phyloP scores from a whole-genome alignment of 2,888 invertebrate species.

The Achlya flavicornis region DNA sequence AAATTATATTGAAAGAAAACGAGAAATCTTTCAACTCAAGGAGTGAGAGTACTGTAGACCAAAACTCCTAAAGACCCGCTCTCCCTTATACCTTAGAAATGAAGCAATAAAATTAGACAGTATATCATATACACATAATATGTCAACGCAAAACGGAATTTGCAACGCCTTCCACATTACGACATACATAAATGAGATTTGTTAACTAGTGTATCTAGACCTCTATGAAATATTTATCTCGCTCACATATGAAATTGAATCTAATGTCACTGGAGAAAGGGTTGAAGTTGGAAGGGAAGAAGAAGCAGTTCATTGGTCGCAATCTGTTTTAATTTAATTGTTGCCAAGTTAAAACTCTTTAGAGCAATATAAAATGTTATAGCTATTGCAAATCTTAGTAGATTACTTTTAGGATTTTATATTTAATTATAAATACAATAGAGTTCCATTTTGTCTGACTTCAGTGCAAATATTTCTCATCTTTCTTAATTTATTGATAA shows the following conservation, averaged over 20 bases:
- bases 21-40: too few species aligned
- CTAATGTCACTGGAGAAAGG: slow-evolving; percentile 19
- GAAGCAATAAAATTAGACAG: slow-evolving; percentile 24
- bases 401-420: background rate
- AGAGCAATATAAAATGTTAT: background rate
- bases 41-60: too few species aligned
- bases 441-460: background rate
- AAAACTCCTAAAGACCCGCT: slow-evolving; percentile 8
- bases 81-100: slow-evolving; percentile 19
- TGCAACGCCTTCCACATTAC: slow-evolving; percentile 58
- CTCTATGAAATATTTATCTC: slow-evolving; percentile 42
- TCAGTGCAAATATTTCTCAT: too few species aligned
- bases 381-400: background rate
- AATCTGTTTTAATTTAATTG: slow-evolving; percentile 31
- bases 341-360: slow-evolving; percentile 1
- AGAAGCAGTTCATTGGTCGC: slow-evolving; percentile 15
- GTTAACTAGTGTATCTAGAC: slow-evolving; percentile 40
- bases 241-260: slow-evolving; percentile 28
- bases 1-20: too few species aligned
- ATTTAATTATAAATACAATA: background rate
- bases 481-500: too few species aligned
- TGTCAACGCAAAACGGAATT: slow-evolving; percentile 54
- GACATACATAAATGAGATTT: slow-evolving; percentile 54
- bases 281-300: slow-evolving; percentile 12
- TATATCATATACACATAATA: slow-evolving; percentile 25